phyloP scores from a whole-genome alignment of 2,797 vertebrate genomes.

The Austrolebias charrua region DNA sequence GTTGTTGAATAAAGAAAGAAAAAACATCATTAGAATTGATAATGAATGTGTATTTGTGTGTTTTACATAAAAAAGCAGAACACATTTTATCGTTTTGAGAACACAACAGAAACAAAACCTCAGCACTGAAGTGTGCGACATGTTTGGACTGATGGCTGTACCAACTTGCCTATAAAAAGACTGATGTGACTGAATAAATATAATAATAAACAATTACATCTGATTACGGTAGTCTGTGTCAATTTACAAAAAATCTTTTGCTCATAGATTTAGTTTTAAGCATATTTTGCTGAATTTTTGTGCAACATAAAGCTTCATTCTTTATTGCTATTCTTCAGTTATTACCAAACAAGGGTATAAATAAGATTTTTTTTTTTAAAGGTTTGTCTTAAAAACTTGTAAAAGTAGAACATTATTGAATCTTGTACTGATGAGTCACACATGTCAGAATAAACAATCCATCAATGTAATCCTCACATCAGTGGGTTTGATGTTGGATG shows the following conservation, averaged over 20 bases:
- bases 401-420: neutral
- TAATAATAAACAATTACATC: neutral
- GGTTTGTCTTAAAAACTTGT: neutral
- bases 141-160: neutral
- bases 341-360: neutral
- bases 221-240: neutral
- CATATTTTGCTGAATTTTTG: too few species aligned
- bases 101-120: neutral
- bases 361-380: too few species aligned
- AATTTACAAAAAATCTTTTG: too few species aligned
- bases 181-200: neutral
- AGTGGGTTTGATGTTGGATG: neutral
- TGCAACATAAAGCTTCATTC: too few species aligned
- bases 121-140: neutral
- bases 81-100: neutral
- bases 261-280: too few species aligned
- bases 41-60: neutral
- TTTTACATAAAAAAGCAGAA: neutral
- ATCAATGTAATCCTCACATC: constrained; percentile 5
- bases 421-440: too few species aligned
- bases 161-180: constrained; percentile 2
- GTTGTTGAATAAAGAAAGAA: neutral
- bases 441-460: too few species aligned
- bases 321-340: too few species aligned
- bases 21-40: neutral